Base-by-base conservation (phyloP, 2,888 invertebrate genomes). In the Thecophora atra region DNA sequence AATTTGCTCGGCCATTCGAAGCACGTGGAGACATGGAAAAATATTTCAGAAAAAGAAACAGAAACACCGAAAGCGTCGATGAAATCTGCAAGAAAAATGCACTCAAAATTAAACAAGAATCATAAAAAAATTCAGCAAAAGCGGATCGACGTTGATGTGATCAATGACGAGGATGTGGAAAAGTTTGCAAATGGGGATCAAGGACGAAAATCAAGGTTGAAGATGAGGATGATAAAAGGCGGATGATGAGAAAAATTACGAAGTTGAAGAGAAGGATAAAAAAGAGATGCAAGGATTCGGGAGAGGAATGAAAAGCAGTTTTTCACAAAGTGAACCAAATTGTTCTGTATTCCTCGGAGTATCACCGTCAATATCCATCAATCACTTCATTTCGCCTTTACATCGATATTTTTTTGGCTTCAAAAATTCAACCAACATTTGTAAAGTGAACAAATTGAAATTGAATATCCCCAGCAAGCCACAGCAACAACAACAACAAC, bases 1-100 rank as follows among this genome's bases (percentile, higher is more conserved):
- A 83, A 83, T 83, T 82, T 83, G 82, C 81, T 83, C 82, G 73
- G 72, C 73, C 76, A 77, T 77, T 76, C 76, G 71, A 63, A 67
- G 74, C 75, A 77, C 75, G 77, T 75, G 77, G 17, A 67, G 30
- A 67, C 52, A 30, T 21, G 37, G 54, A 37, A 30, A 42, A 63
- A 63, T 37, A 13, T 62, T n/a, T 15, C 8, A 28, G n/a, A 65
- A 65, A 44, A 65, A 65, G 3, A 28, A 21, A 11, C 21, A 21
- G 54, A 7, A n/a, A 4, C 21, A 54, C 1, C 11, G 21, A 54
- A 54, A n/a, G 54, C 37, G n/a, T n/a, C n/a, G n/a, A n/a, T n/a
- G n/a, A n/a, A n/a, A n/a, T 37, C 37, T 37, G 37, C 37, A 37
- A 37, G 11, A 37, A 37, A 8, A 37, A 37, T 8, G 37, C 37